Conservation (phyloP, 2,113 vertebrate species). For the Aythya baeri region DNA sequence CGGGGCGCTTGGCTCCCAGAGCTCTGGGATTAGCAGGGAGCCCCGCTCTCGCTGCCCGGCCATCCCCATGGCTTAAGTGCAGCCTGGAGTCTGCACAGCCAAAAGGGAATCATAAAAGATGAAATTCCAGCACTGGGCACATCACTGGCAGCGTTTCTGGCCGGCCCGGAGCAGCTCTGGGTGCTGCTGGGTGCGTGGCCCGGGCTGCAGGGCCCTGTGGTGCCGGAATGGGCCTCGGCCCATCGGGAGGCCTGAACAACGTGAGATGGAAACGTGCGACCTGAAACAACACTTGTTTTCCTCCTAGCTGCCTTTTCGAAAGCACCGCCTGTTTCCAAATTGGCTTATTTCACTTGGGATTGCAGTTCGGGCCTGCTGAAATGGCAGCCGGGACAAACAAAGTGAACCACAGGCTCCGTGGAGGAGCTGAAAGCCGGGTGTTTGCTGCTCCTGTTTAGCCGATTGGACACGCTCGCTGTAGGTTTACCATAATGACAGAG, state of each 20-base stretch:
- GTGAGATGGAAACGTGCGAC: not conserved
- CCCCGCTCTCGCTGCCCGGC: not conserved
- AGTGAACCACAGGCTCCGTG: not conserved
- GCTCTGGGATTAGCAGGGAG: not conserved
- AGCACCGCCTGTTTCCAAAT: not conserved
- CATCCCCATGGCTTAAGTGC: not conserved
- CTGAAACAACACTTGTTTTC: not conserved
- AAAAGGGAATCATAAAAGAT: not conserved
- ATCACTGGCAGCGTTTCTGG: not conserved
- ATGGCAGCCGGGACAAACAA: not conserved
- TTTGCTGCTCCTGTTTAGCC: not conserved
- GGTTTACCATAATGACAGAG: not conserved
- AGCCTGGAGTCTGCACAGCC: rapidly evolving
- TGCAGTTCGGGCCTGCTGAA: not conserved
- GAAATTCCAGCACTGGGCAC: no score
- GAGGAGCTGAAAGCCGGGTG: not conserved
- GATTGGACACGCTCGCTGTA: not conserved
- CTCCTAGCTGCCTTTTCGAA: not conserved
- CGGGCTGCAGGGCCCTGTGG: not conserved
- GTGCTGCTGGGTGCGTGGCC: not conserved
- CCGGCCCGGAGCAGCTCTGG: not conserved
- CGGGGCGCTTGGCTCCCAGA: rapidly evolving
- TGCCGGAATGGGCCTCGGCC: not conserved
- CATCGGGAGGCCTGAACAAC: not conserved
- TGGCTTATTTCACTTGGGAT: not conserved